Evolutionary conservation across 2,888 invertebrate genomes (phyloP), one percentile per base, ranked within the genome.

Genomic region (Cheiracanthium punctorium): DNA sequence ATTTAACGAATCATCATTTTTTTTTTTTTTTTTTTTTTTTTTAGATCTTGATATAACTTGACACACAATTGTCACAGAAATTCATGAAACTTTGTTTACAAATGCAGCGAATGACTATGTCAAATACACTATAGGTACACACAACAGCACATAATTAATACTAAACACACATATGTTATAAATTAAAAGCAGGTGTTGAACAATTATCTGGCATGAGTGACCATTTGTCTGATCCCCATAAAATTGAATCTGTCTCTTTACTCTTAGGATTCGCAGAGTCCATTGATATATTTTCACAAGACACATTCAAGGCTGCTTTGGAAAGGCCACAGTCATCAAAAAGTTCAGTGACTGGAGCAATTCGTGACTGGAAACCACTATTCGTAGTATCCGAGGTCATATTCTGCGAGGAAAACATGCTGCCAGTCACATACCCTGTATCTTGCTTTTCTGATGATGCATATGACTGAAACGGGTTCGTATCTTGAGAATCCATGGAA

Each of bases 371-470:
- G 8, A 65, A 12, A 0, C 65, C 80, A 43, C 37, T 69, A 17
- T 65, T 79, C 33, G 24, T 32, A 12, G 33, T 30, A 1, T 74
- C 70, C 1, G 32, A 29, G 2, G 58, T 75, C 41, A 37, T 71
- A 33, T 67, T 86, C 24, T 76, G 75, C 12, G 71, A 71, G 0
- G 85, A 85, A 28, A 20, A 64, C n/a, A 75, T 76, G 32, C 87
- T 87, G 1, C 87, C 82, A 17, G 87, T 82, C 1, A 58, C 71
- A 37, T 87, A 87, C 4, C 87, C 87, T 10, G 87, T 79, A 43
- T 87, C 87, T 33, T 71, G 82, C 30, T 32, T 65, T 17, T 87
- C 80, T 1, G 48, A n/a, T 12, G 87, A 87, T 7, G 17, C 24
- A 24, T 80, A 71, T 0, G 84, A 79, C 1, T 73, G 79, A 41